Percentiles rank a stretch among this genome's conserved stretches.
phyloP scores from a whole-genome alignment of 1,140 invertebrate genomes.

The Ectropis grisescens region DNA sequence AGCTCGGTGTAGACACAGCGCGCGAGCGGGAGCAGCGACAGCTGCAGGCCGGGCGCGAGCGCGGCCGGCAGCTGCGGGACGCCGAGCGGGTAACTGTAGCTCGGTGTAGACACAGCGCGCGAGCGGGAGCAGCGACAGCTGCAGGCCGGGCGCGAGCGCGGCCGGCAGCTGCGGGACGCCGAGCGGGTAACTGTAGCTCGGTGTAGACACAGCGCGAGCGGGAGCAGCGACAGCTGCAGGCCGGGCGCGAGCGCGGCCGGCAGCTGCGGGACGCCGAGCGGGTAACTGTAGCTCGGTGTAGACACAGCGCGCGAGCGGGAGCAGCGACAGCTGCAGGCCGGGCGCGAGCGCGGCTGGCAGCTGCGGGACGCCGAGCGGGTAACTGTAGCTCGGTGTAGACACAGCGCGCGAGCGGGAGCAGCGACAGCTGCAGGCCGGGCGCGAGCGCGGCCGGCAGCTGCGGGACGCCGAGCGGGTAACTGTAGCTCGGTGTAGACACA shows the following conservation, averaged over 20 bases:
- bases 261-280: constrained; percentile 33
- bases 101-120: too few relatives aligned
- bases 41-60: constrained; percentile 29
- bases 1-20: too few relatives aligned
- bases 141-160: constrained; percentile 17
- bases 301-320: constrained; percentile 19
- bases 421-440: constrained; percentile 35
- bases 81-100: constrained; percentile 25
- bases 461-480: constrained; percentile 37
- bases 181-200: constrained; percentile 29
- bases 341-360: too few relatives aligned
- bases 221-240: constrained; percentile 28
- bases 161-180: constrained; percentile 33
- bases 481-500: too few relatives aligned
- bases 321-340: constrained; percentile 18
- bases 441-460: constrained; percentile 25
- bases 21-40: constrained; percentile 32
- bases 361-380: too few relatives aligned
- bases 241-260: too few relatives aligned
- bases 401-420: constrained; percentile 22
- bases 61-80: constrained; percentile 28
- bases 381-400: too few relatives aligned
- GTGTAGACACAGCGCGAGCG: too few relatives aligned
- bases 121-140: constrained; percentile 13
- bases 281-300: constrained; percentile 12